Conservation (phyloP, 2,113 vertebrate species). For the Oophaga pumilio region DNA sequence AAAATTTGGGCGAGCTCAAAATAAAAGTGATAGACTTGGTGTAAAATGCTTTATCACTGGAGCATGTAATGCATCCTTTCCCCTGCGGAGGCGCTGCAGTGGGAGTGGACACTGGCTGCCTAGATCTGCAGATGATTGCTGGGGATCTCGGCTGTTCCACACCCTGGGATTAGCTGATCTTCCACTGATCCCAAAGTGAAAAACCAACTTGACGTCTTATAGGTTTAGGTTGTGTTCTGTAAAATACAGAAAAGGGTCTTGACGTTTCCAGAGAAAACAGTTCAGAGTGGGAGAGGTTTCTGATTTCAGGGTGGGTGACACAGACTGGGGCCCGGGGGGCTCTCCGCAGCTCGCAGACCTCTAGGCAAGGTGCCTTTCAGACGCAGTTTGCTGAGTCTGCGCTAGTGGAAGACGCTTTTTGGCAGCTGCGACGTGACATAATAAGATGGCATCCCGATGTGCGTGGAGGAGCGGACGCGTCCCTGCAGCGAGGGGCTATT, state of each 20-base stretch:
- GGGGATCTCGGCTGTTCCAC: neutral
- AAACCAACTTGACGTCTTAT: neutral
- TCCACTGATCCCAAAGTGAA: neutral
- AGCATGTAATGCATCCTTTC: too few relatives aligned
- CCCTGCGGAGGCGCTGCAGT: too few relatives aligned
- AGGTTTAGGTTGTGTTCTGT: neutral
- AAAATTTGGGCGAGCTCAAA: too few relatives aligned
- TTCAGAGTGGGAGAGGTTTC: neutral
- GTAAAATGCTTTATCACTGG: too few relatives aligned
- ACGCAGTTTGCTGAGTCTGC: neutral
- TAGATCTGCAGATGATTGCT: neutral
- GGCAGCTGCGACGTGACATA: constrained; percentile 37
- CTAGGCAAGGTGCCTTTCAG: constrained; percentile 5
- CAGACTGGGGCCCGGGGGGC: neutral
- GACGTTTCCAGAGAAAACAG: neutral
- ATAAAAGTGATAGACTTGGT: too few relatives aligned
- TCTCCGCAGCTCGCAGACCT: neutral
- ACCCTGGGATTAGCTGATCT: neutral
- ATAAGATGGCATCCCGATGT: constrained; percentile 15
- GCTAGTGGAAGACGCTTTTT: neutral
- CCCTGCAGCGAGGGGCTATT: constrained; percentile 22
- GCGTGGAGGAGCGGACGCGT: neutral
- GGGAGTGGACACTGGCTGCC: too few relatives aligned
- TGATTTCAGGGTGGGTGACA: neutral
- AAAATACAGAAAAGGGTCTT: neutral